Evolutionary conservation across 2,113 vertebrate species (phyloP).

Genomic region (Chamaea fasciata): DNA sequence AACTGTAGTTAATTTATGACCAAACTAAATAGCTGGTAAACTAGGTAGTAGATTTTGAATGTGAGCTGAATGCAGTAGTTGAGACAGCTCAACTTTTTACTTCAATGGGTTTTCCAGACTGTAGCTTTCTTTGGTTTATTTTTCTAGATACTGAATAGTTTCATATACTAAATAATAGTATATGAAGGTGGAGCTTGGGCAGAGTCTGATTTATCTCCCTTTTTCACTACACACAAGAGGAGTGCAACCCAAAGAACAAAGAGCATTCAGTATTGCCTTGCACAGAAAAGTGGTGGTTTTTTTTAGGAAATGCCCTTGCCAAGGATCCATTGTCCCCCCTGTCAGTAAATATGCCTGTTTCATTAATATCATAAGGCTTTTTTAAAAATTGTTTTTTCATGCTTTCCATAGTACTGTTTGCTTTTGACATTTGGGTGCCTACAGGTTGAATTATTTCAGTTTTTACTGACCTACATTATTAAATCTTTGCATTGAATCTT

Average conservation of each 20-base stretch:
- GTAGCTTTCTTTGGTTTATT: background rate
- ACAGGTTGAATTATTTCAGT: background rate
- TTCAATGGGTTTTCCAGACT: background rate
- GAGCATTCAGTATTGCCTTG: background rate
- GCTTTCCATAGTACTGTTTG: background rate
- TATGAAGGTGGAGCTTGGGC: background rate
- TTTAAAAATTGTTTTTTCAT: background rate
- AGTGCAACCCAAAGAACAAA: background rate
- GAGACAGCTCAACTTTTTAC: background rate
- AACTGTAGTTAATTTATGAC: background rate
- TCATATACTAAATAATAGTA: background rate
- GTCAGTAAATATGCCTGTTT: background rate
- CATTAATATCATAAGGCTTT: background rate
- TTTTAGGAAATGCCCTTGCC: background rate
- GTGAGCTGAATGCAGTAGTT: background rate
- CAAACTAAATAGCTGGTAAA: background rate
- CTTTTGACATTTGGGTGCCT: background rate
- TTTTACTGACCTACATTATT: background rate
- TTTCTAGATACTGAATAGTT: background rate
- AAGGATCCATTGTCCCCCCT: background rate
- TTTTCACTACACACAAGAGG: background rate
- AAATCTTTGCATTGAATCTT: background rate
- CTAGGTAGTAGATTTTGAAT: background rate
- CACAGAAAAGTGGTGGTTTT: background rate
- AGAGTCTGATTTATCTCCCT: background rate